Evolutionary conservation across 2,888 invertebrate species (phyloP), one percentile per base, ranked within the genome.

Genomic region (Aplocera efformata): DNA sequence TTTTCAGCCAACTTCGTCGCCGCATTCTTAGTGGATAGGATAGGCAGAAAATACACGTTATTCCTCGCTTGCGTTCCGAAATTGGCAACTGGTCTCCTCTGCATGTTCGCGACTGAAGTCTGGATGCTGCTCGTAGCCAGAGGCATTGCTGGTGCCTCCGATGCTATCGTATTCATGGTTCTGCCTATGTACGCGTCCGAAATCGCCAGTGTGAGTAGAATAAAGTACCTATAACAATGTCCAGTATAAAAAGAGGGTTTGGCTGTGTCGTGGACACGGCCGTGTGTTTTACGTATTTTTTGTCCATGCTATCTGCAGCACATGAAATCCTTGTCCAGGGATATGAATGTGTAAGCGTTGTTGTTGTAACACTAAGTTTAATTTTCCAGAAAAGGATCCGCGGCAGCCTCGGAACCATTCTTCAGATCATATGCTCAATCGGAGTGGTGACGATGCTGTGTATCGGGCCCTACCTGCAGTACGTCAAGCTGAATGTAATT

Each of bases 341-440:
- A n/a, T n/a, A n/a, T n/a, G n/a, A n/a, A n/a, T n/a, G n/a, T n/a
- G n/a, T n/a, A n/a, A n/a, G n/a, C n/a, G n/a, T n/a, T n/a, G n/a
- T n/a, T n/a, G n/a, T 17, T 17, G 5, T 17, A 5, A 17, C 13
- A 2, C 5, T 17, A 17, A 17, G n/a, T n/a, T n/a, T 8, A 3
- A 20, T 17, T 26, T 68, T 71, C 0, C 73, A 82, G 82, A 81
- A 76, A 66, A 75, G 79, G 31, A 61, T 80, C 17, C 71, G 83
- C 0, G 83, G 82, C 1, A 59, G 74, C 1, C 48, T 82, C 0
- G 80, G 83, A 1, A 69, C 77, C 0, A 64, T 82, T 0, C 59
- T 82, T 0, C 83, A 83, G 32, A 68, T 82, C 6, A 63, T 75
- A 42, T 69, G 72, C 7, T 77, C 78, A 0, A 39, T 76, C 0